Base-by-base conservation (phyloP, 2,888 invertebrate genomes). In the Drosophila affinis region DNA sequence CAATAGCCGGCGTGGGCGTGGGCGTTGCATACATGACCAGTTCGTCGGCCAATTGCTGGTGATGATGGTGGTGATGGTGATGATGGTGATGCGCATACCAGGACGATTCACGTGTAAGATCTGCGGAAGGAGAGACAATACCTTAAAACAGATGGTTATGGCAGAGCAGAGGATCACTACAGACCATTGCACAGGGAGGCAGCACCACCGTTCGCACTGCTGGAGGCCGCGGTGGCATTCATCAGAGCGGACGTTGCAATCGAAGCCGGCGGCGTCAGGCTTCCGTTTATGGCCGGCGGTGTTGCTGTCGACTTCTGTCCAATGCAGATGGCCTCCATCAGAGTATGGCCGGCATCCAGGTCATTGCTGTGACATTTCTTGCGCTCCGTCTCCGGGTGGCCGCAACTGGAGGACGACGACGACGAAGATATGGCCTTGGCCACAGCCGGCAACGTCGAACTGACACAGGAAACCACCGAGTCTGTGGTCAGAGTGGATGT, bases 41-140 rank as follows among this genome's bases (percentile, higher is more conserved):
- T 62, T 92, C 92, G 52, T 92, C 90, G 55, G 88, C 84, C 72
- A 91, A 61, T 62, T 90, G 91, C 75, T 90, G 91, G 44, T 86
- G 91, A 51, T 90, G 90, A 53, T 88, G 87, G 18, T 89, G 88
- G 55, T 90, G 88, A 52, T 79, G 81, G 21, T 77, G 83, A 21
- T 75, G 81, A 56, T 76, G 76, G 58, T 76, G 77, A 58, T 88
- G 89, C 52, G 75, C 87, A 61, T 91, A 91, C 91, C 91, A 90
- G 60, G 88, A 75, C 10, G 88, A 78, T 44, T 91, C 90, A 2
- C 90, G 80, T 12, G 88, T 81, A 17, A 89, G 79, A 76, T 91
- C 89, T 90, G 18, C n/a, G 5, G 9, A 9, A 14, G 4, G 10
- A 27, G 39, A 39, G 39, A 39, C 7, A n/a, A 7, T n/a, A 6